Evolutionary conservation across 2,113 vertebrate species (phyloP).

Genomic region (Limnothrissa miodon): DNA sequence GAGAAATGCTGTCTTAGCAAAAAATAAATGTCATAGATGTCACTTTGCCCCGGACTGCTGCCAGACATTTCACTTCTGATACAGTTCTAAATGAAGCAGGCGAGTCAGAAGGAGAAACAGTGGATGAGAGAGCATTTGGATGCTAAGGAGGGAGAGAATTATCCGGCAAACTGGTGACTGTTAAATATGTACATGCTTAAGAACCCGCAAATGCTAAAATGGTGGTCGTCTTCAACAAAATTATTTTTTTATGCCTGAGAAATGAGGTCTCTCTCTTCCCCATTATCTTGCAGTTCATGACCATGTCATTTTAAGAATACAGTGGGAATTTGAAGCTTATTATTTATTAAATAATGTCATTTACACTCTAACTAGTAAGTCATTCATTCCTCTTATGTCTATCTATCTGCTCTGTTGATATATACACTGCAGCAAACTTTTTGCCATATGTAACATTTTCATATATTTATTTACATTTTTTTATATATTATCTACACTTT

Average conservation of each 20-base stretch:
- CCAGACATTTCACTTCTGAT: conserved; percentile 20
- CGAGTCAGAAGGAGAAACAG: background rate
- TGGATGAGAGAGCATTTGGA: background rate
- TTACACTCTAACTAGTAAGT: background rate
- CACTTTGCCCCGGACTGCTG: background rate
- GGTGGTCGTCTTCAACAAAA: background rate
- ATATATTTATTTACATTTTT: too few relatives aligned
- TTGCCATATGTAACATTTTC: too few relatives aligned
- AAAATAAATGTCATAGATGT: conserved; percentile 19
- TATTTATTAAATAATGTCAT: background rate
- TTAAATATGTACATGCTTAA: background rate
- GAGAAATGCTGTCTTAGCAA: background rate
- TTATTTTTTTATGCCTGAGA: background rate
- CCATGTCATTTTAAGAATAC: background rate
- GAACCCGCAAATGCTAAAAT: background rate
- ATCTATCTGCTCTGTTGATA: background rate
- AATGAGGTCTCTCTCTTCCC: background rate
- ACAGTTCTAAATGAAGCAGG: background rate
- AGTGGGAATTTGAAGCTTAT: background rate
- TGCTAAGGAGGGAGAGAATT: background rate
- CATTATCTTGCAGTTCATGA: background rate
- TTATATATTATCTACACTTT: too few relatives aligned
- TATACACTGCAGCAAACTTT: background rate
- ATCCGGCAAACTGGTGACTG: background rate
- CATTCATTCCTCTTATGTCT: background rate